Evolutionary conservation across 2,113 vertebrate genomes (phyloP).

Genomic region (Indicator indicator): DNA sequence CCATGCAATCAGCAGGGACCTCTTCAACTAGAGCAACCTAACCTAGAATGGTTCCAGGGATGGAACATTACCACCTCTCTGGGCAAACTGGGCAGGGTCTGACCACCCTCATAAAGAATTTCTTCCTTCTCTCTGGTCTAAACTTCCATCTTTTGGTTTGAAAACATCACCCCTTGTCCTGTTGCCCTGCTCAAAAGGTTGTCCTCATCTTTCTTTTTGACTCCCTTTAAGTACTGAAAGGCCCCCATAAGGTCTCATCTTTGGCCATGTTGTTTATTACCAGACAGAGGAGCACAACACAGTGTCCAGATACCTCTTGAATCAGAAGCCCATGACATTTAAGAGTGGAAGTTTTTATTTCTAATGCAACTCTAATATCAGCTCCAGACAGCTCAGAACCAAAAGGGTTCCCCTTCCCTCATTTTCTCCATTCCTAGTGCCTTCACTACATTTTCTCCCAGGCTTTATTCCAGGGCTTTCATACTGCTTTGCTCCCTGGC

Average conservation of each 20-base stretch:
- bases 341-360: not conserved
- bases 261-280: not conserved
- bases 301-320: fast-evolving
- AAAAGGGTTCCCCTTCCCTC: not conserved
- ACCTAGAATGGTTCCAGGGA: too few relatives aligned
- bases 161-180: too few relatives aligned
- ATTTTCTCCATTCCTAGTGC: not conserved
- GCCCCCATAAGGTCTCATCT: not conserved
- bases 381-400: fast-evolving
- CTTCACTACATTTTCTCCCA: not conserved
- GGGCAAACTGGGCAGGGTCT: too few relatives aligned
- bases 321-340: not conserved
- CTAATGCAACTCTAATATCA: not conserved
- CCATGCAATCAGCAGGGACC: too few relatives aligned
- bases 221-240: too few relatives aligned
- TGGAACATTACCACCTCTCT: too few relatives aligned
- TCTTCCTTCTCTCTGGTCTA: too few relatives aligned
- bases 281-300: not conserved
- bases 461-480: not conserved
- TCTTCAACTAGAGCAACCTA: too few relatives aligned
- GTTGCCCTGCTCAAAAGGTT: too few relatives aligned
- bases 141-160: too few relatives aligned
- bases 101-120: too few relatives aligned
- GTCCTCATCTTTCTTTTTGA: too few relatives aligned
- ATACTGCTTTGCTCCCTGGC: not conserved